Evolutionary conservation across 64 coral and sea anemone genomes (phyloP).

Genomic region (Montipora cactus): DNA sequence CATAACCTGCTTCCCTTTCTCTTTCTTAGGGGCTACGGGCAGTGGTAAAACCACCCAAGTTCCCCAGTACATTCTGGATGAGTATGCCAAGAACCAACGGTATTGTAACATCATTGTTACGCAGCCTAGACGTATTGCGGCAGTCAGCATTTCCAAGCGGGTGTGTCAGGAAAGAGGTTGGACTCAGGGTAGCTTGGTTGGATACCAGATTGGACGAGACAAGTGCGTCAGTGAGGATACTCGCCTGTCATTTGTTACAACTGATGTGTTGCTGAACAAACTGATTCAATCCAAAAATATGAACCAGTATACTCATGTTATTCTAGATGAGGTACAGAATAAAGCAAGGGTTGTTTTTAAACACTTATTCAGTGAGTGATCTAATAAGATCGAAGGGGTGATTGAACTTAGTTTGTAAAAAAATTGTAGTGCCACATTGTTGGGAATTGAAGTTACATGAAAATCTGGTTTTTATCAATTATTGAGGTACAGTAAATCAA

Average conservation of each 20-base stretch:
- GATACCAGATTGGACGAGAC: constrained; percentile 95
- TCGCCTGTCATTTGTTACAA: constrained; percentile 85
- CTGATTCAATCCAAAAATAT: constrained; percentile 89
- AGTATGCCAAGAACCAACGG: constrained; percentile 90
- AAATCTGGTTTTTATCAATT: too few species aligned
- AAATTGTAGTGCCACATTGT: too few species aligned
- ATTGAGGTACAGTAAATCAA: too few species aligned
- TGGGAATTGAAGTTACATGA: too few species aligned
- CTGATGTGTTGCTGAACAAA: constrained; percentile 93
- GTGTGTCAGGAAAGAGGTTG: constrained; percentile 93
- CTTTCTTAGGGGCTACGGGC: constrained; percentile 88
- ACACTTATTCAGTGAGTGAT: too few species aligned
- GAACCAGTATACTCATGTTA: constrained; percentile 94
- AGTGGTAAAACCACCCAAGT: constrained; percentile 98
- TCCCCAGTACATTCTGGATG: constrained; percentile 93
- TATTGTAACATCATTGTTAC: constrained; percentile 98
- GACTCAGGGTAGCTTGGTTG: constrained; percentile 81
- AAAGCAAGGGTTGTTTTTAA: neutral
- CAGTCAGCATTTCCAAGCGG: constrained; percentile 96
- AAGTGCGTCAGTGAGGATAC: constrained; percentile 91
- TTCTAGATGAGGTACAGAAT: constrained; percentile 90
- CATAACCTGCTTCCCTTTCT: neutral
- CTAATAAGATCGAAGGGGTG: too few species aligned
- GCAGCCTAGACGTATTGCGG: constrained; percentile 94
- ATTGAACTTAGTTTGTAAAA: too few species aligned